Evolutionary conservation across 2,888 invertebrate species (phyloP).

Genomic region (Tetranychus truncatus): DNA sequence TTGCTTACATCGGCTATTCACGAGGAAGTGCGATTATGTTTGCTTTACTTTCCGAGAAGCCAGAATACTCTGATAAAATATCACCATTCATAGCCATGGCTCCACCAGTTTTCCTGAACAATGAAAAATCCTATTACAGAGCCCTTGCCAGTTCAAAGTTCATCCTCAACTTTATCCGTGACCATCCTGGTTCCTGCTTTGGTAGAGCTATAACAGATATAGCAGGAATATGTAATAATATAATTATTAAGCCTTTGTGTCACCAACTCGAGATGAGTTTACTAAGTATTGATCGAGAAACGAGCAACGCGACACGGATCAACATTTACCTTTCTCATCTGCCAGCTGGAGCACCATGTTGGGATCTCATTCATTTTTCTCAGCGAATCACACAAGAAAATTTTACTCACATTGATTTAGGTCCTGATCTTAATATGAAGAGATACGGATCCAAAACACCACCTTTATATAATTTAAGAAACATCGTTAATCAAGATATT

Average conservation of each 20-base stretch:
- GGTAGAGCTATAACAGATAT: not conserved
- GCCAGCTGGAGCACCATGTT: constrained; percentile 10
- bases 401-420: constrained; percentile 3
- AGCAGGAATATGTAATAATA: not conserved
- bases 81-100: not conserved
- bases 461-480: constrained; percentile 2
- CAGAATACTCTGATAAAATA: no score
- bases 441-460: constrained; percentile 9
- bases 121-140: not conserved
- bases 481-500: not conserved
- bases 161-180: not conserved
- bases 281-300: not conserved
- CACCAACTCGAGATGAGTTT: not conserved
- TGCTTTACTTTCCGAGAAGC: no score
- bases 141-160: not conserved
- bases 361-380: constrained; percentile 7
- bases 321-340: constrained; percentile 6
- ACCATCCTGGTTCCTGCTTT: not conserved
- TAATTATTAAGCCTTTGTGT: not conserved
- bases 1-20: no score
- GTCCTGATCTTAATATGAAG: not conserved
- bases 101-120: not conserved
- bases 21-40: no score
- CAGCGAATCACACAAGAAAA: constrained; percentile 6
- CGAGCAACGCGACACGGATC: not conserved